Base-by-base conservation (phyloP, 1,140 invertebrate genomes). In the Heliothis subflexa region DNA sequence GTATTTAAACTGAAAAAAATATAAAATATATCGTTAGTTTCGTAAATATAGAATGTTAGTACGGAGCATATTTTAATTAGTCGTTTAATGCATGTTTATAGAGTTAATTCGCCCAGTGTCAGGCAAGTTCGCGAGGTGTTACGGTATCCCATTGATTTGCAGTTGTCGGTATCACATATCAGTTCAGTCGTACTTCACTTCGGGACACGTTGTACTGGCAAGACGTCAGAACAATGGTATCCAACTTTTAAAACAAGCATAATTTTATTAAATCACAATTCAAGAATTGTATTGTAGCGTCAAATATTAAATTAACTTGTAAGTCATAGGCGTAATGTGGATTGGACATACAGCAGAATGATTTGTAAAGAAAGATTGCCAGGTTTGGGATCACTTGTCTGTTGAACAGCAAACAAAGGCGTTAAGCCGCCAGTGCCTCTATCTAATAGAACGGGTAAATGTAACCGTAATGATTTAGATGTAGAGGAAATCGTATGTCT, bases 31-130 rank as follows among this genome's bases (percentile, higher is more conserved):
- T 90, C 87, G 89, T 92, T 92, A 93, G 91, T 93, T 91, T 89
- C 75, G 83, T 93, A 93, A 92, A 81, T 89, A 81, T 93, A 93
- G 87, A 83, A 83, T 80, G 85, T 93, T 92, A 92, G 89, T 89
- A 89, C 75, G 90, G 85, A 92, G 86, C 89, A 89, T 92, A 94
- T 92, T 94, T 92, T 93, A 93, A 93, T 91, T 93, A 94, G 90
- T 86, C 81, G 83, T 92, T 92, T 92, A 93, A 91, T 93, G 89
- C 90, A 93, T 94, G 89, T 91, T 85, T 85, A 88, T 93, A 94
- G 90, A 86, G 89, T 84, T 94, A 90, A 91, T 84, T 86, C 83
- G 83, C 87, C 81, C 85, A 89, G 81, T 89, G 64, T 86, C 83
- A 72, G 77, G 86, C 80, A 81, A 84, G 78, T 84, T 84, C 84